A percentile compares a stretch with the other conserved stretches of the same genome.
These are phyloP conservation scores for Guaruba guarouba DNA, from an alignment of 2,113 vertebrate species.

Conservation along the genomic window DNA sequence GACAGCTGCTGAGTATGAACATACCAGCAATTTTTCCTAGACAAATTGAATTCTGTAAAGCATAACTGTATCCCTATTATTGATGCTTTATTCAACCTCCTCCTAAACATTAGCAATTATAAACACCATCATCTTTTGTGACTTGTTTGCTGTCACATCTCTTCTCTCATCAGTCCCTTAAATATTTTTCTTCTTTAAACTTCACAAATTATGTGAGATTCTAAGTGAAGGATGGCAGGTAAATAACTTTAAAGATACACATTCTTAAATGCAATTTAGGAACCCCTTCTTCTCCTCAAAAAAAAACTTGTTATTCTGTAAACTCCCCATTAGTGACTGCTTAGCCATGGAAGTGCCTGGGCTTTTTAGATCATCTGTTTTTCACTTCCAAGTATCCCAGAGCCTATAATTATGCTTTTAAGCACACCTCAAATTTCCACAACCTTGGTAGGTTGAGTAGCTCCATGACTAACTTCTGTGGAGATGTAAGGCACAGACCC, in stretches of 20 bases:
- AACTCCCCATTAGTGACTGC: not conserved
- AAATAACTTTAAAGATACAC: not conserved
- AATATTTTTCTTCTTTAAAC: not conserved
- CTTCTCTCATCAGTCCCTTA: not conserved
- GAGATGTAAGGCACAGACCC: too few species aligned
- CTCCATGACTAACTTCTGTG: not conserved
- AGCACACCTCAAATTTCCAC: not conserved
- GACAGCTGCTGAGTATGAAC: not conserved
- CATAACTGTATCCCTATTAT: not conserved
- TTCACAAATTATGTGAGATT: not conserved
- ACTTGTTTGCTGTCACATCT: not conserved
- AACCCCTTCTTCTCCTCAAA: rapidly evolving
- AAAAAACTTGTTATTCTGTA: not conserved
- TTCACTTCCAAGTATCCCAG: not conserved
- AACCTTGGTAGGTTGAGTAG: not conserved
- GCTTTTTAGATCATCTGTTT: not conserved
- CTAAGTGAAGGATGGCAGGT: not conserved
- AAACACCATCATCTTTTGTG: not conserved
- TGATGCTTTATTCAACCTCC: not conserved
- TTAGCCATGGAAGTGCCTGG: not conserved
- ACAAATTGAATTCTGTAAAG: not conserved
- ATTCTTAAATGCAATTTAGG: not conserved
- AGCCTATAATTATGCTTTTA: not conserved
- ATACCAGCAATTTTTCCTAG: not conserved
- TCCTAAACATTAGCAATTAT: not conserved